These are phyloP conservation scores for Syngnathus scovelli DNA, from an alignment of 2,113 vertebrate genomes.

Conservation along the genomic window DNA sequence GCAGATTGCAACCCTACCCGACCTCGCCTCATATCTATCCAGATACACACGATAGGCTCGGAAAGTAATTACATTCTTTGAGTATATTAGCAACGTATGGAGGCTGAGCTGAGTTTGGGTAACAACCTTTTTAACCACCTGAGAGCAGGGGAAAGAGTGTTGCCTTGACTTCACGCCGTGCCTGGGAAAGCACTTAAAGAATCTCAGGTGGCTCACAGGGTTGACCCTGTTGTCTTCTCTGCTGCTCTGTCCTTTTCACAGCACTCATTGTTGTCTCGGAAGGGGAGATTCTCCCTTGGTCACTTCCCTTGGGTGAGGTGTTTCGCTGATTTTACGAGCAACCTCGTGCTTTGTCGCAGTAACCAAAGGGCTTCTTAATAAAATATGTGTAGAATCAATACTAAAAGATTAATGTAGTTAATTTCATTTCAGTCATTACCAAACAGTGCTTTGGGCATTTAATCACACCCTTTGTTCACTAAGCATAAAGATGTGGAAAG, in stretches of 20 bases:
- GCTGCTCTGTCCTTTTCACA: conserved; percentile 18
- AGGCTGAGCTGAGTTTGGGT: conserved; percentile 35
- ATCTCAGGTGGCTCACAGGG: conserved; percentile 1
- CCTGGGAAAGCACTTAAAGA: conserved; percentile 37
- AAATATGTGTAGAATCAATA: neutral
- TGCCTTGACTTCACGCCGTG: neutral
- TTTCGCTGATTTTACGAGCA: neutral
- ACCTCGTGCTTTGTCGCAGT: conserved; percentile 9
- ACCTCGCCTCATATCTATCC: neutral
- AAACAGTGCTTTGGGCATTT: neutral
- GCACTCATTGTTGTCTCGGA: conserved; percentile 17
- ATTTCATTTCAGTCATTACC: conserved; percentile 2
- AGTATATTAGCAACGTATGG: neutral
- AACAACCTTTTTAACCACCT: conserved; percentile 37
- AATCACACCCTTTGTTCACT: neutral
- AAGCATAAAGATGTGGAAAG: neutral
- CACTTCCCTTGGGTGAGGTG: neutral
- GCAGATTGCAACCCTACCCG: neutral
- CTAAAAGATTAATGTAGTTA: conserved; percentile 1
- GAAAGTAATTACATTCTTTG: neutral
- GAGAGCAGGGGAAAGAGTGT: conserved; percentile 6
- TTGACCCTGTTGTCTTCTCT: neutral
- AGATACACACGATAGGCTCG: neutral
- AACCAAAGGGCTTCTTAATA: conserved; percentile 2
- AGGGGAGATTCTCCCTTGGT: conserved; percentile 1